Evolutionary conservation across 2,113 vertebrate species (phyloP).

Genomic region (Oryzias melastigma): DNA sequence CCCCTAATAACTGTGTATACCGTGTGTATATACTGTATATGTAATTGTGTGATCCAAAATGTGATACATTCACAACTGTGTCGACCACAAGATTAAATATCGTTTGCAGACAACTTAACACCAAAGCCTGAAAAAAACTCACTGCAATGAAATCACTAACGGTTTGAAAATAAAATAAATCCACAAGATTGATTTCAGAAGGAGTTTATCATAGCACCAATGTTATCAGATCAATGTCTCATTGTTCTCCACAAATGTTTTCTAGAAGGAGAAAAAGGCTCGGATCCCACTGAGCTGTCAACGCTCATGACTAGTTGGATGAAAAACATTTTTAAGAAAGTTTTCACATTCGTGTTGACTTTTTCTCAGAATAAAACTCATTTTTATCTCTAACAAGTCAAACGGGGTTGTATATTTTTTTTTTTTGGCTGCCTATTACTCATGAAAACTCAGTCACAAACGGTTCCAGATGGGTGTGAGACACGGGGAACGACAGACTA

Average conservation of each 20-base stretch:
- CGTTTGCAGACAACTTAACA: neutral
- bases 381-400: too few species aligned
- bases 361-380: too few species aligned
- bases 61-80: slow-evolving; percentile 28
- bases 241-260: slow-evolving; percentile 36
- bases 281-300: too few species aligned
- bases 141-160: slow-evolving; percentile 64
- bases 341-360: too few species aligned
- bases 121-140: slow-evolving; percentile 19
- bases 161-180: slow-evolving; percentile 73
- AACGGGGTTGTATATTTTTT: too few species aligned
- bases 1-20: slow-evolving; percentile 72
- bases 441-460: too few species aligned
- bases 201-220: slow-evolving; percentile 63
- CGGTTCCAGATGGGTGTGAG: too few species aligned
- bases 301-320: too few species aligned
- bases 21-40: slow-evolving; percentile 22
- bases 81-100: slow-evolving; percentile 72
- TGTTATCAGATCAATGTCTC: slow-evolving; percentile 34
- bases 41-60: too few species aligned
- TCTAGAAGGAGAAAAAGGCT: slow-evolving; percentile 6
- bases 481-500: too few species aligned
- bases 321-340: too few species aligned
- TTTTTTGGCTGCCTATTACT: too few species aligned
- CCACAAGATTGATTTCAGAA: slow-evolving; percentile 65